A percentile compares a stretch with the other conserved stretches of the same genome.
These are phyloP conservation scores for Theretra japonica DNA, from an alignment of 2,888 invertebrate genomes.

Conservation along the genomic window DNA sequence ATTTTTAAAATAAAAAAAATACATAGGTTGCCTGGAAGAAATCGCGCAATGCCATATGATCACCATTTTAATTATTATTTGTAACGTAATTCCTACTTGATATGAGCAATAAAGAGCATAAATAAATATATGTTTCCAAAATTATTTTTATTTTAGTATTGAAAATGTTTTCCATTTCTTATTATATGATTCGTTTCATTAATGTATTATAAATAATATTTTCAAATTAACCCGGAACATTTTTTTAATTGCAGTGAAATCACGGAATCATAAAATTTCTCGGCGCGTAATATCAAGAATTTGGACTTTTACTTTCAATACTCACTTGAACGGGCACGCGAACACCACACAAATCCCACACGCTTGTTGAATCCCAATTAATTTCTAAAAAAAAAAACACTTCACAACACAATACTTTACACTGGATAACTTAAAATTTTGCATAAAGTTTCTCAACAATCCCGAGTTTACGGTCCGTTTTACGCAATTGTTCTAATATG, in stretches of 20 bases:
- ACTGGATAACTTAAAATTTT: neutral
- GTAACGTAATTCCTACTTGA: too few species aligned
- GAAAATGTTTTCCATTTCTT: too few species aligned
- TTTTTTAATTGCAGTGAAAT: neutral
- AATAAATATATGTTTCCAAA: too few species aligned
- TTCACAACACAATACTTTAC: conserved; percentile 7
- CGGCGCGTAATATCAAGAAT: conserved; percentile 2
- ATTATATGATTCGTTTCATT: too few species aligned
- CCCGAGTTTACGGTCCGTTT: neutral
- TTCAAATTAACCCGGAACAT: too few species aligned
- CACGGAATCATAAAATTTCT: neutral
- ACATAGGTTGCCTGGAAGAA: too few species aligned
- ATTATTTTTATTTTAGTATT: too few species aligned
- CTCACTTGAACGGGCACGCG: conserved; percentile 61
- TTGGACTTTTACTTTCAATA: conserved; percentile 65
- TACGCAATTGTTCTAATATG: neutral
- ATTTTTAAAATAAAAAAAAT: too few species aligned
- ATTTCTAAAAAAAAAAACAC: conserved; percentile 1
- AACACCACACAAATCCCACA: conserved; percentile 38
- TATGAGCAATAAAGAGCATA: too few species aligned
- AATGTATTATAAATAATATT: neutral
- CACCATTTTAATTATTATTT: too few species aligned
- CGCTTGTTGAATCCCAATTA: conserved; percentile 2
- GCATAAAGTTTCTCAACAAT: neutral
- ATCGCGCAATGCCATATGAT: too few species aligned